Evolutionary conservation across 2,113 vertebrate species (phyloP).

Genomic region (Rousettus leschenaultii): DNA sequence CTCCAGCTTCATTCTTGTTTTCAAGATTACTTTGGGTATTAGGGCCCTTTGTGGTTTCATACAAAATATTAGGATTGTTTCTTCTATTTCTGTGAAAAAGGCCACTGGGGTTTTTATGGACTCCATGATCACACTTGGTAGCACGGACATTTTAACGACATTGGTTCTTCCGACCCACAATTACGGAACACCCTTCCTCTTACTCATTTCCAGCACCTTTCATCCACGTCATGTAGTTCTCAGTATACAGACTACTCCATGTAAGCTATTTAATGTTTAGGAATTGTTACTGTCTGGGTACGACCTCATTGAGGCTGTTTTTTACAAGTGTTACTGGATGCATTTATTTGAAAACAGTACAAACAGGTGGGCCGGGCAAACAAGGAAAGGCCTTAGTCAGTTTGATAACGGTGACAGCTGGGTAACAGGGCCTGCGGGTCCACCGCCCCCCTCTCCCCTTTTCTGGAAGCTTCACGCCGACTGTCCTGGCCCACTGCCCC

Average conservation of each 20-base stretch:
- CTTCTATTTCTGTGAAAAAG: neutral
- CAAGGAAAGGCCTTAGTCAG: neutral
- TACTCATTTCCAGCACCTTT: neutral
- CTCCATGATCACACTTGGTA: neutral
- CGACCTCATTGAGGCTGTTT: neutral
- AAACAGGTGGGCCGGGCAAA: no score
- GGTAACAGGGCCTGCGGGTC: no score
- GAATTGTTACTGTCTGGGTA: neutral
- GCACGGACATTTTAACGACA: neutral
- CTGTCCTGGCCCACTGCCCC: no score
- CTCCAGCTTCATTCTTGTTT: neutral
- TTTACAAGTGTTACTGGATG: neutral
- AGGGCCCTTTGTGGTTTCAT: neutral
- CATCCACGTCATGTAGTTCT: neutral
- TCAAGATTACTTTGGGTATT: neutral
- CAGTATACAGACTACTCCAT: neutral
- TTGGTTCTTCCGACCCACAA: neutral
- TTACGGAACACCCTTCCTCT: neutral
- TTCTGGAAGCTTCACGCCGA: accelerated
- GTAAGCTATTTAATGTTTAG: neutral
- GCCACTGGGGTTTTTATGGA: neutral
- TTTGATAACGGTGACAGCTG: no score
- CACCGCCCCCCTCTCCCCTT: neutral
- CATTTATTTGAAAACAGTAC: neutral
- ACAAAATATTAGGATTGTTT: neutral